These are phyloP conservation scores for Psylliodes chrysocephalus DNA, from an alignment of 2,888 invertebrate genomes.

Conservation along the genomic window DNA sequence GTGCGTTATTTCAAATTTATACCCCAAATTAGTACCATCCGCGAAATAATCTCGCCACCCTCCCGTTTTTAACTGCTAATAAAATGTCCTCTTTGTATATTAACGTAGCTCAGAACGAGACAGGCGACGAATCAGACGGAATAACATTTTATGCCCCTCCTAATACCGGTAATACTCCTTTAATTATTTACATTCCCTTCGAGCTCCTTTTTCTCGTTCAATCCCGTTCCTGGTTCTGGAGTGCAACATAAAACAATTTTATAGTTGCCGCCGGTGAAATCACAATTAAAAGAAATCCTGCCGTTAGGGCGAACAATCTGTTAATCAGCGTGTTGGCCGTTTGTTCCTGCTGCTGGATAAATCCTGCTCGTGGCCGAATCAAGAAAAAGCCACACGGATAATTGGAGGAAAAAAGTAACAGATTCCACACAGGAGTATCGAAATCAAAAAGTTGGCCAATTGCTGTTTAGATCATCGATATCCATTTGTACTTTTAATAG, in stretches of 20 bases:
- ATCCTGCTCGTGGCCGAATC: not conserved
- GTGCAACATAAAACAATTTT: constrained; percentile 13
- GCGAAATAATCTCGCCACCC: not conserved
- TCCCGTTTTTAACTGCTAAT: not conserved
- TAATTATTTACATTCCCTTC: constrained; percentile 11
- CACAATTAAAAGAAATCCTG: constrained; percentile 23
- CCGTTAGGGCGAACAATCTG: constrained; percentile 22
- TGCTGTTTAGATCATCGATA: too few relatives aligned
- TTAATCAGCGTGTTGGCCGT: constrained; percentile 15
- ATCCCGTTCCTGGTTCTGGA: not conserved
- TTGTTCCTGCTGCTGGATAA: not conserved
- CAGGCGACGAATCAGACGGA: too few relatives aligned
- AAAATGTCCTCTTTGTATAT: not conserved
- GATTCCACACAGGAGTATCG: too few relatives aligned
- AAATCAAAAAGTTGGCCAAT: too few relatives aligned
- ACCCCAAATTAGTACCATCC: not conserved
- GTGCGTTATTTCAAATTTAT: too few relatives aligned
- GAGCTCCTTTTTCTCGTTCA: not conserved
- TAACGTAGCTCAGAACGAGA: not conserved
- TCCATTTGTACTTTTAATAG: too few relatives aligned
- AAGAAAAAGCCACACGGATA: constrained; percentile 7
- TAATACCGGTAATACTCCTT: not conserved
- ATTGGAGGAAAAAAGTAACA: constrained; percentile 8
- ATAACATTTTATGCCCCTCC: constrained; percentile 6
- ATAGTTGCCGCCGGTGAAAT: constrained; percentile 5